These are phyloP conservation scores for Nomada ferruginata DNA, from an alignment of 2,888 invertebrate genomes.

Conservation along the genomic window DNA sequence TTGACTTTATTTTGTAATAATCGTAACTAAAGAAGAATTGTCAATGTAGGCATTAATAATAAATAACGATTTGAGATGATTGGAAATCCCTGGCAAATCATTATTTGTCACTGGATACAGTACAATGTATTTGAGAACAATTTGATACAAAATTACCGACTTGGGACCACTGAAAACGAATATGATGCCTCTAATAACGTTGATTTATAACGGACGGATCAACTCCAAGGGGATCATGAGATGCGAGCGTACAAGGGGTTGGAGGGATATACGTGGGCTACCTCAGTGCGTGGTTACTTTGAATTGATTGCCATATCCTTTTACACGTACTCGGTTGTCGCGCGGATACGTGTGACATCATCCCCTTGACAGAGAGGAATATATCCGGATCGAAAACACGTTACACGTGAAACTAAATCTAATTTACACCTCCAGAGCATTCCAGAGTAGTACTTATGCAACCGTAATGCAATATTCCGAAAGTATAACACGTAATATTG, in stretches of 20 bases:
- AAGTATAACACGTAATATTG: slow-evolving; percentile 10
- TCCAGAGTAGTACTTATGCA: slow-evolving; percentile 3
- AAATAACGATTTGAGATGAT: background rate
- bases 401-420: slow-evolving; percentile 54
- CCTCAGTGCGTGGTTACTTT: slow-evolving; percentile 81
- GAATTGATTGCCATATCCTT: slow-evolving; percentile 83
- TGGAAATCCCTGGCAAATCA: slow-evolving; percentile 27
- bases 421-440: slow-evolving; percentile 41
- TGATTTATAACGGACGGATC: slow-evolving; percentile 82
- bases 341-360: slow-evolving; percentile 64
- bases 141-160: slow-evolving; percentile 83
- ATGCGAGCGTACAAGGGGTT: slow-evolving; percentile 64
- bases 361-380: slow-evolving; percentile 60
- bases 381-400: slow-evolving; percentile 65
- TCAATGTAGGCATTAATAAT: background rate
- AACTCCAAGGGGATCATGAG: slow-evolving; percentile 73
- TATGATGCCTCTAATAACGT: slow-evolving; percentile 83
- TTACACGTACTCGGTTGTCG: slow-evolving; percentile 76
- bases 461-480: background rate
- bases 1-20: background rate
- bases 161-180: slow-evolving; percentile 76
- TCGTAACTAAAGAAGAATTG: background rate
- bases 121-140: slow-evolving; percentile 80
- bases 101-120: slow-evolving; percentile 34
- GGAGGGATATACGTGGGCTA: slow-evolving; percentile 74